Conservation (phyloP, 1,140 invertebrate species). For the Pollicipes pollicipes region DNA sequence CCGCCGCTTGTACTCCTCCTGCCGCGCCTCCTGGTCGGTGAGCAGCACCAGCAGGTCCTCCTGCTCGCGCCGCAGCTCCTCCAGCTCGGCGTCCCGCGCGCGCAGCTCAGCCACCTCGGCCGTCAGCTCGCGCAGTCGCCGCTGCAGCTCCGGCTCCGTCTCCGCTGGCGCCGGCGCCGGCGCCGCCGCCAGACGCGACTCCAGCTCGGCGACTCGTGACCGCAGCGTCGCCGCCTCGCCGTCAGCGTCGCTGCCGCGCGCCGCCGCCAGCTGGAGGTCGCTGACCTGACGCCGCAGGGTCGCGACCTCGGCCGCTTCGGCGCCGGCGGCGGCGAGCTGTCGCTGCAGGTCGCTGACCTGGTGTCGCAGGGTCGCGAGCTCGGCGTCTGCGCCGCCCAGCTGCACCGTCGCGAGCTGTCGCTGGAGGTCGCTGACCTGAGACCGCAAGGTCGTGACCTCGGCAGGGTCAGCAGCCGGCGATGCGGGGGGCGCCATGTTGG, state of each 20-base stretch:
- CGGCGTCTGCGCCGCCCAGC: no score
- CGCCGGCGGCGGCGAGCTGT: no score
- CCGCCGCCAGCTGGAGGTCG: background rate
- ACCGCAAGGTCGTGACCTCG: background rate
- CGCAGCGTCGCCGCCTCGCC: background rate
- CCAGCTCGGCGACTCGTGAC: background rate
- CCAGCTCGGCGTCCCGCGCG: background rate
- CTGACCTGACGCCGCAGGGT: background rate
- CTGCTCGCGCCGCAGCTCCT: background rate
- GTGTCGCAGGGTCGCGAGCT: background rate
- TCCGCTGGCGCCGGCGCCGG: no score
- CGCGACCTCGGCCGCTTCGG: no score
- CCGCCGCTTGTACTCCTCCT: background rate
- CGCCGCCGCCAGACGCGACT: background rate
- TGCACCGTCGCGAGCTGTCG: background rate
- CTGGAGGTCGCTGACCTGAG: background rate
- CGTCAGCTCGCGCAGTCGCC: no score
- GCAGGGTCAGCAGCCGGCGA: background rate
- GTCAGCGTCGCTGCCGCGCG: background rate
- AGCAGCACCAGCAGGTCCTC: slow-evolving; percentile 4
- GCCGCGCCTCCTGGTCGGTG: slow-evolving; percentile 3
- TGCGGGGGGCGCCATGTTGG: no score
- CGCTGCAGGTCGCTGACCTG: background rate
- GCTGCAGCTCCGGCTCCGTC: no score
- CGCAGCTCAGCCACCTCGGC: background rate